phyloP scores from a whole-genome alignment of 2,888 invertebrate genomes.

The Hartigia nigra region DNA sequence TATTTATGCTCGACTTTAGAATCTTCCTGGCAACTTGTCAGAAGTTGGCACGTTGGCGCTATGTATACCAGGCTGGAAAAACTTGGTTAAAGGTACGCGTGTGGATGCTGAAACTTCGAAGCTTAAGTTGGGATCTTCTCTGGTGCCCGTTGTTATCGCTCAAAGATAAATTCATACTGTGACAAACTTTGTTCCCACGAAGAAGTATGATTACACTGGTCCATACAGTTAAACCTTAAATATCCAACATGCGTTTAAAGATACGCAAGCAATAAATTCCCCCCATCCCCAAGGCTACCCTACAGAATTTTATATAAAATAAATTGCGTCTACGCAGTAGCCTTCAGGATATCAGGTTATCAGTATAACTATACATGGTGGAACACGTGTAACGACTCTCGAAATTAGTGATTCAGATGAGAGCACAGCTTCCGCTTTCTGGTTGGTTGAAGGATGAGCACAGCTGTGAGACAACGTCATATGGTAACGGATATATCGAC shows the following conservation, averaged over 20 bases:
- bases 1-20: slow-evolving; percentile 8
- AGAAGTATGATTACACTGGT: not conserved
- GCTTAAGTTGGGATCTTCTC: not conserved
- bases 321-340: not conserved
- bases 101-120: not conserved
- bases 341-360: not conserved
- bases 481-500: not conserved
- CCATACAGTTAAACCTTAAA: not conserved
- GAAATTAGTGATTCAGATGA: no score
- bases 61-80: not conserved
- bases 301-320: not conserved
- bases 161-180: slow-evolving; percentile 9
- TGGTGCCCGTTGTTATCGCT: slow-evolving; percentile 5
- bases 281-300: not conserved
- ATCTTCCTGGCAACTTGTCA: slow-evolving; percentile 8
- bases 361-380: not conserved
- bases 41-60: slow-evolving; percentile 1
- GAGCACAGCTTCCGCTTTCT: not conserved
- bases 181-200: not conserved
- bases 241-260: not conserved
- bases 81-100: slow-evolving; percentile 1
- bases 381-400: not conserved
- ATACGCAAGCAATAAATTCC: not conserved
- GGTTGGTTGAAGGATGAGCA: not conserved
- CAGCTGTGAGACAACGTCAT: not conserved